phyloP scores from a whole-genome alignment of 2,113 vertebrate species.

The Panthera tigris region DNA sequence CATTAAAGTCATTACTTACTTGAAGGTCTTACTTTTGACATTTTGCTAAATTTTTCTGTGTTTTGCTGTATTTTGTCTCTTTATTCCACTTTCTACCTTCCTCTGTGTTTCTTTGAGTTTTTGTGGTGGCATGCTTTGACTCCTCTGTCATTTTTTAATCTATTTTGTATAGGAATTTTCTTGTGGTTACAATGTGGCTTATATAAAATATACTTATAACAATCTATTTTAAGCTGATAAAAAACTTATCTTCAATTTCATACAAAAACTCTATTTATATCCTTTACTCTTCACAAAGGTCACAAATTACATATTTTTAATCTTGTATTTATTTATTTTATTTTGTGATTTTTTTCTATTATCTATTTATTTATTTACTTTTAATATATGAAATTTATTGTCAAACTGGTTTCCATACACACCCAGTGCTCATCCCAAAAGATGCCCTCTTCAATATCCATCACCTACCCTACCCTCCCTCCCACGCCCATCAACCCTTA shows the following conservation, averaged over 20 bases:
- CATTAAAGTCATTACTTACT: background rate
- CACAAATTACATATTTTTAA: background rate
- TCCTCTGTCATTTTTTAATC: background rate
- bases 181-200: background rate
- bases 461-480: too few species aligned
- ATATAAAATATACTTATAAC: background rate
- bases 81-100: background rate
- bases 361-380: too few species aligned
- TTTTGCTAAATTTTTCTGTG: background rate
- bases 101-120: background rate
- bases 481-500: too few species aligned
- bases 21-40: background rate
- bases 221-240: background rate
- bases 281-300: background rate
- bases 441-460: too few species aligned
- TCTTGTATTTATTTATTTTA: background rate
- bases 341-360: background rate
- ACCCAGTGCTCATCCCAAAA: too few species aligned
- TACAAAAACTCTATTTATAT: background rate
- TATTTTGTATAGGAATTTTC: background rate
- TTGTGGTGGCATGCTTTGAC: background rate
- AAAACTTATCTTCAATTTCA: background rate
- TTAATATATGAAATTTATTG: too few species aligned
- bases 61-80: background rate
- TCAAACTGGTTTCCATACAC: too few species aligned